phyloP scores from a whole-genome alignment of 2,888 invertebrate genomes.

The Silvanus unidentatus region DNA sequence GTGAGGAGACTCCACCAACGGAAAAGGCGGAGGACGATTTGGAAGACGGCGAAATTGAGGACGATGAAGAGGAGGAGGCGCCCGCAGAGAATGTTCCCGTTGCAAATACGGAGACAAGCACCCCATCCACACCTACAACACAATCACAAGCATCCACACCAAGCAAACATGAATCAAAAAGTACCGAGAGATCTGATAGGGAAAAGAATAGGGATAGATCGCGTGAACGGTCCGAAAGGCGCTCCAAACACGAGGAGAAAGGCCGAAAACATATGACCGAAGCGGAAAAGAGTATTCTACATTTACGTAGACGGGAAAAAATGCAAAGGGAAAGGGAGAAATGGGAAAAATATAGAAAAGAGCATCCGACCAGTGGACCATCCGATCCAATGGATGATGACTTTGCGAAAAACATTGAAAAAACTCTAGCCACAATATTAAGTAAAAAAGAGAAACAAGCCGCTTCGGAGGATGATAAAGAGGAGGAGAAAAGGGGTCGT shows the following conservation, averaged over 20 bases:
- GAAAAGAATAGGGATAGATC: constrained; percentile 20
- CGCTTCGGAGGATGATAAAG: constrained; percentile 38
- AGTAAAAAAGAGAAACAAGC: constrained; percentile 55
- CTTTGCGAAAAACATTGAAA: constrained; percentile 73
- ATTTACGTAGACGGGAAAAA: constrained; percentile 41
- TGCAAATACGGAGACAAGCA: too few species aligned
- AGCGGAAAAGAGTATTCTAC: constrained; percentile 44
- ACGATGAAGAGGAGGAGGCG: constrained; percentile 54
- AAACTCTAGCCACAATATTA: constrained; percentile 68
- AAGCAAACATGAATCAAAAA: constrained; percentile 9
- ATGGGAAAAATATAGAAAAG: constrained; percentile 38
- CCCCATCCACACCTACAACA: too few species aligned
- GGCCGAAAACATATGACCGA: constrained; percentile 42
- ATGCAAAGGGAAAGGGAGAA: constrained; percentile 38
- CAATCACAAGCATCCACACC: not conserved
- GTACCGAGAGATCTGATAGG: constrained; percentile 11
- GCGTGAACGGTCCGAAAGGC: constrained; percentile 12
- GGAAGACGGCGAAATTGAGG: constrained; percentile 84
- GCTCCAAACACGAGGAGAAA: constrained; percentile 30
- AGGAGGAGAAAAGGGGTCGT: constrained; percentile 51
- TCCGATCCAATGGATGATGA: constrained; percentile 53
- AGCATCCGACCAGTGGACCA: constrained; percentile 21
- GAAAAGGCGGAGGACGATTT: constrained; percentile 54
- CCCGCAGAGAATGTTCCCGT: not conserved
- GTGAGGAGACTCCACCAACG: constrained; percentile 17